These are phyloP conservation scores for Hemichromis elongatus DNA, from an alignment of 2,113 vertebrate genomes.

Conservation along the genomic window DNA sequence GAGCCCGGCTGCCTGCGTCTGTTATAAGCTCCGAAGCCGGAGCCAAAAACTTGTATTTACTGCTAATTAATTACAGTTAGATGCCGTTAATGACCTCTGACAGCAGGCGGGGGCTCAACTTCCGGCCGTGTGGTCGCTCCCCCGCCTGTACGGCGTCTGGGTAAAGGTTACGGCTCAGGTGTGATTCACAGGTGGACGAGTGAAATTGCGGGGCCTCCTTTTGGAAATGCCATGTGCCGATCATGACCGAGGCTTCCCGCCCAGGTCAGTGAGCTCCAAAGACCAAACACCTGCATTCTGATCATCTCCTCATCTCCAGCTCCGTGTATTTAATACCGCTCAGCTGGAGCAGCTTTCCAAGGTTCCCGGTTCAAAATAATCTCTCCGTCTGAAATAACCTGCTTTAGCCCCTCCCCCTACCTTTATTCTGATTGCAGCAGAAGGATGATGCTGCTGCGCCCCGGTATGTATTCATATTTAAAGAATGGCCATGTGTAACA, in stretches of 20 bases:
- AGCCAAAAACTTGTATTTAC: background rate
- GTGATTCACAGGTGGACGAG: background rate
- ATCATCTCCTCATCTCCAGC: background rate
- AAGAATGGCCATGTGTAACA: background rate
- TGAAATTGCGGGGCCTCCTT: background rate
- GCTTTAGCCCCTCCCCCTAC: background rate
- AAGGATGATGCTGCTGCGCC: fast-evolving
- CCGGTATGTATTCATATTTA: fast-evolving
- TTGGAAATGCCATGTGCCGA: background rate
- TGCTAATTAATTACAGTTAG: slow-evolving; percentile 10
- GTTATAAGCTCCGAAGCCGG: background rate
- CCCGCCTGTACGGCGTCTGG: background rate
- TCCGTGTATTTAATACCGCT: background rate
- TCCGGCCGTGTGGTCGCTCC: background rate
- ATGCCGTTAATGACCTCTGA: background rate
- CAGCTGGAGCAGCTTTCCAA: background rate
- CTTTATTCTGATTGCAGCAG: background rate
- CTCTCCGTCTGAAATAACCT: background rate
- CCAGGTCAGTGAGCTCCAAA: background rate
- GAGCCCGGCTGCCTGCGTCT: background rate
- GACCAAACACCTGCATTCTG: background rate
- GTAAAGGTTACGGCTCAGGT: background rate
- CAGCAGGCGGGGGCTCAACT: background rate
- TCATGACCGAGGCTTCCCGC: background rate
- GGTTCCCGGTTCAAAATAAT: background rate